Percentiles rank a stretch among this genome's conserved stretches.
Evolutionary conservation across 2,888 invertebrate species (phyloP).

Genomic region (Choristoneura rosaceana): DNA sequence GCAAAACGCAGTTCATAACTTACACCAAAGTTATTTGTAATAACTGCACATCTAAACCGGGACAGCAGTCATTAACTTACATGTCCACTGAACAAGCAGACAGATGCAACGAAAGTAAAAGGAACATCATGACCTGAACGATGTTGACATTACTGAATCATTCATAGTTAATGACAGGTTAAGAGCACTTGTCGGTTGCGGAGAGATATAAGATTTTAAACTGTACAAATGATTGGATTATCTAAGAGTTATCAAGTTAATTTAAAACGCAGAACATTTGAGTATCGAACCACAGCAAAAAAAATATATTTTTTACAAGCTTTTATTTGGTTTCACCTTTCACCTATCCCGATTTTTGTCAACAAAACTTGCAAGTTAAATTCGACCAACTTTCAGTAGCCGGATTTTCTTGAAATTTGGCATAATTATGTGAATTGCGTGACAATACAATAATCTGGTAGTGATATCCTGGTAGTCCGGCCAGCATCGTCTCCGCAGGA

Average conservation of each 20-base stretch:
- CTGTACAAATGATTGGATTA: background rate
- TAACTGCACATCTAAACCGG: slow-evolving; percentile 40
- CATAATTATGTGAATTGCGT: too few species aligned
- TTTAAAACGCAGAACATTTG: too few species aligned
- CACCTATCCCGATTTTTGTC: too few species aligned
- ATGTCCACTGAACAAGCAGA: slow-evolving; percentile 18
- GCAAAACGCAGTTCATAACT: slow-evolving; percentile 19
- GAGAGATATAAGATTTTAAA: background rate
- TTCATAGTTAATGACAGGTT: slow-evolving; percentile 37
- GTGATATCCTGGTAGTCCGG: too few species aligned
- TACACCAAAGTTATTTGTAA: slow-evolving; percentile 34
- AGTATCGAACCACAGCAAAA: too few species aligned
- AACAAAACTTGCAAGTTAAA: too few species aligned
- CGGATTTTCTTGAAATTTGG: too few species aligned
- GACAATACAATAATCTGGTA: too few species aligned
- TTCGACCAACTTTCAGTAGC: too few species aligned
- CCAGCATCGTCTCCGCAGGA: too few species aligned
- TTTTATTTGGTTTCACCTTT: too few species aligned
- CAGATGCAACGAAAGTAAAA: slow-evolving; percentile 33
- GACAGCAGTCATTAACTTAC: slow-evolving; percentile 33
- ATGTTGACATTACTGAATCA: slow-evolving; percentile 39
- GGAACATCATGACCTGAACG: slow-evolving; percentile 23
- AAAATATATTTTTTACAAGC: too few species aligned
- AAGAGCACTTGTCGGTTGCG: slow-evolving; percentile 20
- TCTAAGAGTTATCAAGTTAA: background rate